These are phyloP conservation scores for Trematocara zebra DNA, from an alignment of 2,113 vertebrate species.

Conservation along the genomic window DNA sequence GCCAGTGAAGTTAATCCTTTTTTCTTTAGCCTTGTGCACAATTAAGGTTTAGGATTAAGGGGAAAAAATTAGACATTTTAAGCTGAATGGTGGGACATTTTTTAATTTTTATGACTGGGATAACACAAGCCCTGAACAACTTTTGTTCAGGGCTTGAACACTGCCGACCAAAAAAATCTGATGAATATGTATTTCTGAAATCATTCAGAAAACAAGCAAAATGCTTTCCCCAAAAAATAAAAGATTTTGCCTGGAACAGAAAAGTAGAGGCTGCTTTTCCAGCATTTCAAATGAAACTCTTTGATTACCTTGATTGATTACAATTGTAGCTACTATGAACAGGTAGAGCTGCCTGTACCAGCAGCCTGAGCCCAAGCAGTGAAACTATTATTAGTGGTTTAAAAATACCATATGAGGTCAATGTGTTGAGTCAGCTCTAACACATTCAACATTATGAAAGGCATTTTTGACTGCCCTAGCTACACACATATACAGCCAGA, in stretches of 20 bases:
- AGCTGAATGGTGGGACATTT: not conserved
- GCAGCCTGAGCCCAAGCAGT: not conserved
- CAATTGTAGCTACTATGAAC: not conserved
- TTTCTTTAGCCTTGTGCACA: not conserved
- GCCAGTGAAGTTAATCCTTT: not conserved
- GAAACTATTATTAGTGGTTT: not conserved
- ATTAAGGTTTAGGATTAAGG: not conserved
- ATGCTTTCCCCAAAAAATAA: not conserved
- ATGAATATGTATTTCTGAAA: not conserved
- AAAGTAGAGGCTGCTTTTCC: not conserved
- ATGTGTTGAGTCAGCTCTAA: not conserved
- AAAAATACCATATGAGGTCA: slow-evolving; percentile 1
- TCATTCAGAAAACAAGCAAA: not conserved
- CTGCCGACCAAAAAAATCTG: not conserved
- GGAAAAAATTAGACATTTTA: not conserved
- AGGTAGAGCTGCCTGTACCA: not conserved
- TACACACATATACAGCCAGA: not conserved
- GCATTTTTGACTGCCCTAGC: not conserved
- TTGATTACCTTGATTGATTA: not conserved
- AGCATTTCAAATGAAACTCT: not conserved
- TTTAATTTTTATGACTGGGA: not conserved
- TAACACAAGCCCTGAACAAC: not conserved
- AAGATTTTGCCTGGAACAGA: not conserved
- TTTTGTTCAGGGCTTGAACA: not conserved
- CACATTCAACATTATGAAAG: not conserved